phyloP scores from a whole-genome alignment of 2,888 invertebrate species.

The Lampropteryx suffumata region DNA sequence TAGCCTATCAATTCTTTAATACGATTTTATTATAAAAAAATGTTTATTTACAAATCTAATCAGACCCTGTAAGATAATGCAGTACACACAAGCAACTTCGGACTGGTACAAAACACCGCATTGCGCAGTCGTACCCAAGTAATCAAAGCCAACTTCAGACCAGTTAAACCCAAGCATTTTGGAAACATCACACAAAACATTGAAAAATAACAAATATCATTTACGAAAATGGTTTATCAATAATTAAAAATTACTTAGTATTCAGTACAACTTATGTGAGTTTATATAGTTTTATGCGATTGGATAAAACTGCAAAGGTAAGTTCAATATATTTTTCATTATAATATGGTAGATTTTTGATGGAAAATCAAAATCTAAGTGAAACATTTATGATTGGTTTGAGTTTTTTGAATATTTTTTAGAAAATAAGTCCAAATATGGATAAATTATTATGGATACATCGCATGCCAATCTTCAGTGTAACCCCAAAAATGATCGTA shows the following conservation, averaged over 20 bases:
- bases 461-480: conserved; percentile 1
- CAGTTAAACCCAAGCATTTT: conserved; percentile 40
- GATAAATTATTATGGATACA: too few relatives aligned
- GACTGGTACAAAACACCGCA: conserved; percentile 52
- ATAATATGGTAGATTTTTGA: neutral
- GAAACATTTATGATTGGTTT: too few relatives aligned
- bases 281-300: neutral
- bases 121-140: conserved; percentile 52
- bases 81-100: conserved; percentile 48
- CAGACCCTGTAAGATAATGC: conserved; percentile 36
- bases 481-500: conserved; percentile 2
- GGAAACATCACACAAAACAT: conserved; percentile 30
- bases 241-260: conserved; percentile 17
- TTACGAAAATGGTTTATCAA: conserved; percentile 7
- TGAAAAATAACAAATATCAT: conserved; percentile 29
- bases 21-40: too few relatives aligned
- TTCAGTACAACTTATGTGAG: neutral
- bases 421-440: too few relatives aligned
- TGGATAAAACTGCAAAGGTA: conserved; percentile 14
- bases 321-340: conserved; percentile 5
- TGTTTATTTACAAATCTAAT: neutral
- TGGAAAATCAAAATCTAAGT: too few relatives aligned
- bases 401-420: too few relatives aligned
- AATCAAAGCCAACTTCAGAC: conserved; percentile 46
- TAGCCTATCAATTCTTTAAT: too few relatives aligned